A percentile compares a stretch with the other conserved stretches of the same genome.
Conservation (phyloP, 2,888 invertebrate species). For the Bombyx huttoni region DNA sequence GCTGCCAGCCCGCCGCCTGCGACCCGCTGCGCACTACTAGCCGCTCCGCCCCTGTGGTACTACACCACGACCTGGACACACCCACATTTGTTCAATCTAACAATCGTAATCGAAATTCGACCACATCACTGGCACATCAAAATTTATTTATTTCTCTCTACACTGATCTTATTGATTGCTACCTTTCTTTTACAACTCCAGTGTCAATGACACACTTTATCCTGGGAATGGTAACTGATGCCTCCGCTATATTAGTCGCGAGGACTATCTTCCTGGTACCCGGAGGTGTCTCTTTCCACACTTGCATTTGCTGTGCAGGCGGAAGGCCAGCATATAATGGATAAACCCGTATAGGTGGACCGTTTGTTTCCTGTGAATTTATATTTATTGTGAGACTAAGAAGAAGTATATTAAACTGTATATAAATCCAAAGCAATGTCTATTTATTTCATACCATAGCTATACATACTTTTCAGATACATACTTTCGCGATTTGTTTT, state of each 20-base stretch:
- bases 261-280: conserved; percentile 91
- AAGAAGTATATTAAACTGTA: conserved; percentile 4
- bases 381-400: conserved; percentile 19
- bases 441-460: background rate
- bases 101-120: too few species aligned
- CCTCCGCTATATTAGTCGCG: conserved; percentile 98
- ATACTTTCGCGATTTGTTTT: conserved; percentile 78
- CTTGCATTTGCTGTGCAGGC: conserved; percentile 87
- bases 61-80: conserved; percentile 77
- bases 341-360: conserved; percentile 81
- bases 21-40: conserved; percentile 87
- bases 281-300: conserved; percentile 81
- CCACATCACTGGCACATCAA: too few species aligned
- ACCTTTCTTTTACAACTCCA: conserved; percentile 92
- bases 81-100: too few species aligned
- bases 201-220: conserved; percentile 93
- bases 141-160: background rate
- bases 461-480: conserved; percentile 8
- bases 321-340: conserved; percentile 95
- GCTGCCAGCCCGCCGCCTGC: conserved; percentile 94
- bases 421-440: conserved; percentile 3
- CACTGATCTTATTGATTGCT: conserved; percentile 9
- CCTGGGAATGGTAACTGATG: conserved; percentile 95
- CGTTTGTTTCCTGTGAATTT: conserved; percentile 64
- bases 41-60: conserved; percentile 86